Evolutionary conservation across 2,888 invertebrate species (phyloP).

Genomic region (Mimas tiliae): DNA sequence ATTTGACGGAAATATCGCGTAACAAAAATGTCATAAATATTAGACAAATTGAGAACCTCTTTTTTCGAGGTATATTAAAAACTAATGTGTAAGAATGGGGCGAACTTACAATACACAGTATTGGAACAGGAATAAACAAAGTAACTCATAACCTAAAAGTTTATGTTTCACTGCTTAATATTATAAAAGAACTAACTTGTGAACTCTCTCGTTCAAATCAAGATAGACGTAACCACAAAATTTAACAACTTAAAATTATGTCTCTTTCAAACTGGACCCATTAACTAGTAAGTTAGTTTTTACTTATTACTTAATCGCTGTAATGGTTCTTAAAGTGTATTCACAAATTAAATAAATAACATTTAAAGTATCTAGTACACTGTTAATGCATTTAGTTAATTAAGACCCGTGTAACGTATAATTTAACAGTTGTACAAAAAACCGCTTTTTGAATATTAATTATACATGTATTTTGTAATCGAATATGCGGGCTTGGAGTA

Average conservation of each 20-base stretch:
- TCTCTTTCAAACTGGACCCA: neutral
- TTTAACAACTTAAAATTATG: neutral
- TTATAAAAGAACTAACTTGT: neutral
- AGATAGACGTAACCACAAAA: neutral
- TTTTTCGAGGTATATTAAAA: no score
- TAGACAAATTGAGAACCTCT: no score
- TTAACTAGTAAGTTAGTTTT: neutral
- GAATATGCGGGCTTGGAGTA: conserved; percentile 38
- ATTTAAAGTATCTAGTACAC: neutral
- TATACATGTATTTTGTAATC: conserved; percentile 34
- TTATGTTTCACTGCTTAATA: no score
- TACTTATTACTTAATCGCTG: neutral
- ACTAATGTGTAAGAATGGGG: no score
- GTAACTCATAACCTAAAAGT: no score
- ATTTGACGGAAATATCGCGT: no score
- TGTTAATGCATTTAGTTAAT: conserved; percentile 33
- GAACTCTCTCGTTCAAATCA: no score
- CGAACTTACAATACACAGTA: no score
- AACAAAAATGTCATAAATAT: no score
- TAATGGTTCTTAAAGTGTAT: neutral
- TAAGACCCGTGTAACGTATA: conserved; percentile 33
- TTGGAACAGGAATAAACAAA: no score
- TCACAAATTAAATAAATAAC: conserved; percentile 16
- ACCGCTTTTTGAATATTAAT: conserved; percentile 42
- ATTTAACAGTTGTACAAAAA: conserved; percentile 42